Base-by-base conservation (phyloP, 2,113 vertebrate genomes). In the Rhipidura dahli region DNA sequence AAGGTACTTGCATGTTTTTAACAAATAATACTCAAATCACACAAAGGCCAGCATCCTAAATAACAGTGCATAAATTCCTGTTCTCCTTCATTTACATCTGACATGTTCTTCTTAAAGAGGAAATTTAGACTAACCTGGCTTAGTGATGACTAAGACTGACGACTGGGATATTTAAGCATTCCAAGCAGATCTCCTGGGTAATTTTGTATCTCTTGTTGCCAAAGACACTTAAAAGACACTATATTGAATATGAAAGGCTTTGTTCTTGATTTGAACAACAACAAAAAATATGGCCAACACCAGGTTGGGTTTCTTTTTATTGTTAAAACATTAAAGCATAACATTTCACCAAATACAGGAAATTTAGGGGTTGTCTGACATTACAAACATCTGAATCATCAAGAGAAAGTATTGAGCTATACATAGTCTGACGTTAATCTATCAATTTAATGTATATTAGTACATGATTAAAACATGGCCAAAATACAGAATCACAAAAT, bases 321-420 rank as follows among this genome's bases (percentile, higher is more conserved):
- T 97, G 94, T 97, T 96, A 97, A 96, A 97, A 97, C 90, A 94
- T 93, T 90, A 94, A 95, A 96, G 86, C 95, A 90, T 94, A 95
- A 92, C 96, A 95, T 96, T 87, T 97, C 86, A 95, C 86, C 95
- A 95, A 94, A 94, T 94, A 96, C 93, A 93, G 85, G 88, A 94
- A 94, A 89, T 93, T 88, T 60, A 78, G 83, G 91, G 72, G 60
- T 4, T 65, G 77, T 87, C 68, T 77, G 91, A 94, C 90, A 65
- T 94, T 94, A 95, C 93, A 93, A 95, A 95, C 73, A 96, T 65
- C 44, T 71, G 91, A 73, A 75, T 95, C 76, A 96, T 96, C 80
- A 91, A 91, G 90, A 96, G 71, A 70, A 97, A 83, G 49, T 91
- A 83, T 84, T 87, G 79, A 92, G 71, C 90, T 96, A 96, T 96